A percentile compares a stretch with the other conserved stretches of the same genome.
Conservation (phyloP, 64 coral and sea anemone species). For the Actinia equina region DNA sequence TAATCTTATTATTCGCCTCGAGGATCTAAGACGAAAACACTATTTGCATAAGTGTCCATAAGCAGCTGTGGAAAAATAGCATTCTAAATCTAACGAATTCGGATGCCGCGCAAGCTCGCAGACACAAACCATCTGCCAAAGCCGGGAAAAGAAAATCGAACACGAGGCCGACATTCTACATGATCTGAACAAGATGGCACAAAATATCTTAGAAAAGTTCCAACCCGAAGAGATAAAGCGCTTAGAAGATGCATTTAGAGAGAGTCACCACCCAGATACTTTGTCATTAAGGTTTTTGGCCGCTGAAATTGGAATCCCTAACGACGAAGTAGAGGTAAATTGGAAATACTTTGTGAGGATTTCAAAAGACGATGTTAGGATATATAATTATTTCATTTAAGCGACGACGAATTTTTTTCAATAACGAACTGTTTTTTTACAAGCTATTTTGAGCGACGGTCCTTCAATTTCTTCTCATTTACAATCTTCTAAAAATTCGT, state of each 20-base stretch:
- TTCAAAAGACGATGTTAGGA: neutral
- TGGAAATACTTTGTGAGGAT: neutral
- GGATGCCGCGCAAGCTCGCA: neutral
- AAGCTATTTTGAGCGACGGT: too few species aligned
- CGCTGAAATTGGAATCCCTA: slow-evolving; percentile 62
- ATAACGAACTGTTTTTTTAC: too few species aligned
- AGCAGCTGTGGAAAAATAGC: neutral
- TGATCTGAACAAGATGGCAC: neutral
- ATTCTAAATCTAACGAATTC: neutral
- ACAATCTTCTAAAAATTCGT: too few species aligned
- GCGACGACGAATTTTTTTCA: too few species aligned
- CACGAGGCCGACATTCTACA: neutral
- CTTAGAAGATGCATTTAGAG: slow-evolving; percentile 66
- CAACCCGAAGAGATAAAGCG: slow-evolving; percentile 26
- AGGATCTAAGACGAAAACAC: neutral
- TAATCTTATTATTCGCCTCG: neutral
- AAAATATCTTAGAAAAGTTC: slow-evolving; percentile 9
- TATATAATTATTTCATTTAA: too few species aligned
- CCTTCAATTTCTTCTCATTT: neutral
- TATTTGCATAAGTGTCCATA: neutral
- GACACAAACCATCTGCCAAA: neutral
- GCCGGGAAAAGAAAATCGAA: neutral
- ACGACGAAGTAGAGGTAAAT: slow-evolving; percentile 65
- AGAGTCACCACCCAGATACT: slow-evolving; percentile 53
- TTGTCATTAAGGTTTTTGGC: slow-evolving; percentile 57